Conservation (phyloP, 2,113 vertebrate genomes). For the Tragelaphus strepsiceros region DNA sequence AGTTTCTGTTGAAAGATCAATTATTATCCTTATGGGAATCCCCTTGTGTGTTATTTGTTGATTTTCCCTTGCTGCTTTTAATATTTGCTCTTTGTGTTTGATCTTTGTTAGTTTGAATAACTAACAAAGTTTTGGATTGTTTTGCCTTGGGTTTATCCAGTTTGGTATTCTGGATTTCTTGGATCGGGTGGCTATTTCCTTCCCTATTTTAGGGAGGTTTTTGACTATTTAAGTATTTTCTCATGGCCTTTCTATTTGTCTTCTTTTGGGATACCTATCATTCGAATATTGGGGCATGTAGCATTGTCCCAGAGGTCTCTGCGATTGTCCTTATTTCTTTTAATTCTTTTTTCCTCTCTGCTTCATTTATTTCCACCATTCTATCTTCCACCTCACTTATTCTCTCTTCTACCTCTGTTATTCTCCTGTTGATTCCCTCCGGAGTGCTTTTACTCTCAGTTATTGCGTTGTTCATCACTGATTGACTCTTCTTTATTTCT, state of each 20-base stretch:
- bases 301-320: background rate
- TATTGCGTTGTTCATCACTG: too few relatives aligned
- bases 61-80: background rate
- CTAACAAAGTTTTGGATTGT: background rate
- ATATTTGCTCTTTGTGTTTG: background rate
- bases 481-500: too few relatives aligned
- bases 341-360: background rate
- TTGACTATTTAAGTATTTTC: background rate
- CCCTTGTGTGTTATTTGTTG: background rate
- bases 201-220: background rate
- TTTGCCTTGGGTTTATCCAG: background rate
- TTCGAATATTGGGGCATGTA: background rate
- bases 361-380: background rate
- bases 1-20: background rate
- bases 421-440: background rate
- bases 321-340: background rate
- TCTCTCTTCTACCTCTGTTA: background rate
- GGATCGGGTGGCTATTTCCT: background rate
- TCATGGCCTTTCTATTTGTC: background rate
- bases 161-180: background rate
- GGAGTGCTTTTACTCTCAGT: too few relatives aligned
- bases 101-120: background rate
- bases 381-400: background rate
- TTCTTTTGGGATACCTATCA: background rate
- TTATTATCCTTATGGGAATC: background rate